Base-by-base conservation (phyloP, 2,797 vertebrate species). In the Thripadectes ignobilis region DNA sequence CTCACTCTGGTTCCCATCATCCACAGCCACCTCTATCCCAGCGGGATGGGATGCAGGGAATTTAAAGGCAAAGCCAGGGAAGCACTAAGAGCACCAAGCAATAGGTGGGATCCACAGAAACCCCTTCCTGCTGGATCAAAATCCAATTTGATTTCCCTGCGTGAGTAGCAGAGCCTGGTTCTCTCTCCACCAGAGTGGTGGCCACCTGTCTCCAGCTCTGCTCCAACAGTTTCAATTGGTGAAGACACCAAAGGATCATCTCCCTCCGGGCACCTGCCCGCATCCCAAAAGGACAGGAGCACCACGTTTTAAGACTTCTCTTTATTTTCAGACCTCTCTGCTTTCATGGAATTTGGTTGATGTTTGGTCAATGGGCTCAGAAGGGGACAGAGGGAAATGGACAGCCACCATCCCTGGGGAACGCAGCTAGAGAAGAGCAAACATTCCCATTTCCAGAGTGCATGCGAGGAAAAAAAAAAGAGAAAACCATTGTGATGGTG, bases 41-140 rank as follows among this genome's bases (percentile, higher is more conserved):
- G 24, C 32, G 17, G 65, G n/a, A 7, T 0, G 8, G 32, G 34
- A 17, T 4, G 8, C 0, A 4, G 26, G 9, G 12, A n/a, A 2
- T 20, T 13, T 0, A 6, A 2, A 67, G n/a, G 8, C 20, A 30
- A 61, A 65, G 51, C 2, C 1, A 52, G 63, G 41, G 55, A 16
- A 85, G 12, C 41, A 4, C 23, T 0, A 7, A 20, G 38, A 91
- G n/a, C n/a, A 18, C 41, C 27, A 15, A 0, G 6, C 21, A 14
- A 1, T 3, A 2, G 29, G 11, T 6, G 38, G 38, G 55, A 9
- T 16, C 13, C 2, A 2, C 58, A 49, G 18, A 32, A 7, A 0
- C 10, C 46, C 38, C 38, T 20, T 71, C 29, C 52, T 2, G 4
- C 3, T 3, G 32, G 18, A 55, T 20, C 58, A 19, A 4, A 59